These are phyloP conservation scores for Chrysochloris asiatica DNA, from an alignment of 2,113 vertebrate genomes.

Conservation along the genomic window DNA sequence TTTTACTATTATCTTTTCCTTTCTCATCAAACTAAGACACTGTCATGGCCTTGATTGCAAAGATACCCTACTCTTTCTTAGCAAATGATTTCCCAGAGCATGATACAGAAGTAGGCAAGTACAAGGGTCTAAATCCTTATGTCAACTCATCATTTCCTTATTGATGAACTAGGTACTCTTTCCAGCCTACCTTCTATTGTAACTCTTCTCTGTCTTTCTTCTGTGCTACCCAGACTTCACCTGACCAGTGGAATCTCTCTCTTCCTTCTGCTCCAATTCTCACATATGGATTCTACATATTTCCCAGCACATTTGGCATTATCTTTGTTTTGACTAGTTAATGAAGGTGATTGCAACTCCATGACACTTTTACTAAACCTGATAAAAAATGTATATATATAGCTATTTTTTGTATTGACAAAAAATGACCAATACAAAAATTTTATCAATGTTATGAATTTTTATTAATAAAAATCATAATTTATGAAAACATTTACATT, in stretches of 20 bases:
- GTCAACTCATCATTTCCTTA: neutral
- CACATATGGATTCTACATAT: neutral
- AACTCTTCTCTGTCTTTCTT: neutral
- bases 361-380: too few relatives aligned
- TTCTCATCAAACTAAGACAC: neutral
- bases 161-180: neutral
- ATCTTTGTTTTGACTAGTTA: neutral
- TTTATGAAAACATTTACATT: neutral
- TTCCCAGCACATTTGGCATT: neutral
- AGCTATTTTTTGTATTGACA: neutral
- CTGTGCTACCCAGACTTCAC: neutral
- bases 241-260: neutral
- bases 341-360: neutral
- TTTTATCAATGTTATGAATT: neutral
- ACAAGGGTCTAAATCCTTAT: neutral
- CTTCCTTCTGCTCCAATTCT: neutral
- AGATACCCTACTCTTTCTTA: neutral
- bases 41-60: neutral
- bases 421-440: too few relatives aligned
- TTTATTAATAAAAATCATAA: slow-evolving; percentile 25
- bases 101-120: too few relatives aligned
- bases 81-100: neutral
- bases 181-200: neutral
- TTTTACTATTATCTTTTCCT: neutral
- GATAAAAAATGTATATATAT: too few relatives aligned